Evolutionary conservation across 2,888 invertebrate genomes (phyloP), one percentile per base, ranked within the genome.

Genomic region (Polymixis lichenea): DNA sequence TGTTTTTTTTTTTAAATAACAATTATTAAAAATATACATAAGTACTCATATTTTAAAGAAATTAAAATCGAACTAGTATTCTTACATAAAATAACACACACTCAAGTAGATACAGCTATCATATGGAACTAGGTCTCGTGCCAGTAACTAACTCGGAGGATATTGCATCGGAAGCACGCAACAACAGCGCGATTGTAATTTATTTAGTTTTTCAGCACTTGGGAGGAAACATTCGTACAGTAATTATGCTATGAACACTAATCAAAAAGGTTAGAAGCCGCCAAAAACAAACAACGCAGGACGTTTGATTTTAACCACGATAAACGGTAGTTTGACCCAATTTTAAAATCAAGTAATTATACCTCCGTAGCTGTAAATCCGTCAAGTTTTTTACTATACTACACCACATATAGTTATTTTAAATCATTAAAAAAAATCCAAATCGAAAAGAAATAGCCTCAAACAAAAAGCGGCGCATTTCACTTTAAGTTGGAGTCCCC

Each of bases 381-480:
- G 13, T 46, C 22, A 6, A 4, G 9, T 38, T n/a, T 22, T 46
- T n/a, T 3, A 28, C 46, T 8, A 32, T 53, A 61, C 19, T 72
- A 8, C 17, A n/a, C 17, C 55, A 8, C 15, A 43, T 13, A 22
- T 13, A 32, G 22, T 32, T 32, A 32, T 22, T 22, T 51, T 51
- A 19, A 28, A 32, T 60, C 8, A 55, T n/a, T 46, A 15, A 55
- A 32, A 7, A 43, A 38, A 72, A 56, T 28, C 28, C 3, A 60
- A 13, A 25, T 72, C 32, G 19, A 22, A 32, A 32, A 58, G 53
- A 78, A 58, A 70, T 25, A 11, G 56, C 60, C 0, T 28, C 7
- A 55, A 73, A 77, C 62, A 71, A 71, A 68, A 71, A 84, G 95
- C 95, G 95, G 86, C 92, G 95, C 96, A 96, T 96, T 96, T 96